Base-by-base conservation (phyloP, 2,888 invertebrate genomes). In the Mesoligia furuncula region DNA sequence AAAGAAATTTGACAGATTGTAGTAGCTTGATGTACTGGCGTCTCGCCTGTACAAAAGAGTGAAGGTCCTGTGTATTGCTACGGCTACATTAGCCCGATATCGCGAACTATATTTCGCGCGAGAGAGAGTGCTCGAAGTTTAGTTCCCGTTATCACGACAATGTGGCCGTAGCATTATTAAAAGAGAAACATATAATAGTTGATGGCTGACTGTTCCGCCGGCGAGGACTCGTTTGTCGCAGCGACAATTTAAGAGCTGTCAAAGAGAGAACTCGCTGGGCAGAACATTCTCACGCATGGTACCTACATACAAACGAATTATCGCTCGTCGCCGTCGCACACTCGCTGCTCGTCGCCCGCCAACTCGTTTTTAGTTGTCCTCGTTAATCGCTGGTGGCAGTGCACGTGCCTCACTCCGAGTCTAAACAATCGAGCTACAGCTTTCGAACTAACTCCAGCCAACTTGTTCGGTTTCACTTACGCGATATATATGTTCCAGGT, bases 341-440 rank as follows among this genome's bases (percentile, higher is more conserved):
- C 8, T 51, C 24, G 31, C 31, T 24, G 9, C 24, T 51, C 20
- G 20, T 48, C 27, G 4, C 20, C 13, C 5, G 8, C 31, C 8
- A 27, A 20, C 45, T 45, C 11, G 0, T 20, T 45, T 27, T 27
- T 27, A 27, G 13, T 20, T 67, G 15, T 31, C 5, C 15, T 57
- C 17, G 36, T 57, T n/a, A 1, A 59, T 61, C 69, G 69, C n/a
- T 20, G 20, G n/a, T 20, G n/a, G n/a, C 39, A 20, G n/a, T n/a
- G 15, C 36, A 13, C 17, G 11, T 39, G 61, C 69, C n/a, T 59
- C n/a, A 91, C 91, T 90, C 85, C 85, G 87, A 90, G 90, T 92
- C 90, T 90, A 92, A 94, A 94, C 94, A 95, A 94, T 93, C 81
- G 91, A 87, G 86, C 89, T 92, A 88, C 88, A 82, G 85, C 85